A percentile compares a stretch with the other conserved stretches of the same genome.
These are phyloP conservation scores for Prorops nasuta DNA, from an alignment of 1,140 invertebrate genomes.

Conservation along the genomic window DNA sequence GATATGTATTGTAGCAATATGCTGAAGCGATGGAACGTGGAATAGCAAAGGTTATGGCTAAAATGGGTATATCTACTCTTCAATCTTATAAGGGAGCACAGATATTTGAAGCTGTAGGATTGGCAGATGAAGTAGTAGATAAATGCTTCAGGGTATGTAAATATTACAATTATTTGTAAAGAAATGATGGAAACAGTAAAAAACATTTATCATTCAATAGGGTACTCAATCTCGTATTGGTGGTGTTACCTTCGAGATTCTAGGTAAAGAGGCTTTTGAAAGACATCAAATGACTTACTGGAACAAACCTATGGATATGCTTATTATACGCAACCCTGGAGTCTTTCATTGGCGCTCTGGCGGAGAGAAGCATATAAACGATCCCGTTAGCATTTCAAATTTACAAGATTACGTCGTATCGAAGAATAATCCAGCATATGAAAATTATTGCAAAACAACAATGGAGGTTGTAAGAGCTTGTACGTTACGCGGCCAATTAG, in stretches of 20 bases:
- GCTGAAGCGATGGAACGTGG: constrained; percentile 74
- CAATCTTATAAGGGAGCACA: constrained; percentile 99
- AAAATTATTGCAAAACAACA: constrained; percentile 83
- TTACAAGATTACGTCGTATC: constrained; percentile 82
- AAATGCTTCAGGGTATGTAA: constrained; percentile 81
- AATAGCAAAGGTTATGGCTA: constrained; percentile 94
- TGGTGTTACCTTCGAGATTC: constrained; percentile 85
- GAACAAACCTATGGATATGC: constrained; percentile 67
- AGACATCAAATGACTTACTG: constrained; percentile 81
- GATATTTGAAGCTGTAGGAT: constrained; percentile 98
- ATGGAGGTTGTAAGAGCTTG: constrained; percentile 85
- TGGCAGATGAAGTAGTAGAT: constrained; percentile 88
- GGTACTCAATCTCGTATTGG: constrained; percentile 95
- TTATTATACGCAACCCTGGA: constrained; percentile 90
- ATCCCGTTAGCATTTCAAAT: constrained; percentile 89
- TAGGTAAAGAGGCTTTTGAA: constrained; percentile 85
- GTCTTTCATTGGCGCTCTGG: constrained; percentile 95
- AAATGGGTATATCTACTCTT: constrained; percentile 99
- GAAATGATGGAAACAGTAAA: background rate
- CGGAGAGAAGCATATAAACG: constrained; percentile 97
- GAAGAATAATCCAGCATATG: constrained; percentile 83
- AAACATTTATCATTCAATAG: constrained; percentile 39
- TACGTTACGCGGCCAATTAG: constrained; percentile 89
- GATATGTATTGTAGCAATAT: constrained; percentile 64
- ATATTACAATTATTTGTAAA: background rate